A percentile compares a stretch with the other conserved stretches of the same genome.
phyloP scores from a whole-genome alignment of 2,888 invertebrate species.

The Rhodophaea formosa region DNA sequence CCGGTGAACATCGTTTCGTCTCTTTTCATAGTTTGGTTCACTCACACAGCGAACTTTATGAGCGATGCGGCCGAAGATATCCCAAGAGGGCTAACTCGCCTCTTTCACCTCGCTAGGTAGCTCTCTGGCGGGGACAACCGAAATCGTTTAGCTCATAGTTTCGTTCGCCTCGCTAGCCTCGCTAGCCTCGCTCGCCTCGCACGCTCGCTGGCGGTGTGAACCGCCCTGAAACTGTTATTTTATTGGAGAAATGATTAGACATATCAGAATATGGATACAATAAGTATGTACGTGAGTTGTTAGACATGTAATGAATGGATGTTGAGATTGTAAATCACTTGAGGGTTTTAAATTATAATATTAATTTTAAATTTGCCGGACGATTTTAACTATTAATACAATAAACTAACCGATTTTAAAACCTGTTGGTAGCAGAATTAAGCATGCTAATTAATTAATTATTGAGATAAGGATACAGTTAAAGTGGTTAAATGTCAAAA shows the following conservation, averaged over 20 bases:
- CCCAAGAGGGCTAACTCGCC: too few relatives aligned
- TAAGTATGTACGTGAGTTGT: constrained; percentile 10
- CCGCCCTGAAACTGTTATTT: constrained; percentile 17
- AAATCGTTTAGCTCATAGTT: too few relatives aligned
- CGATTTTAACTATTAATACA: background rate
- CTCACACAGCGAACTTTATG: too few relatives aligned
- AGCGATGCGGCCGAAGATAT: too few relatives aligned
- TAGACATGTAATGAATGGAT: background rate
- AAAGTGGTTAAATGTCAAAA: too few relatives aligned
- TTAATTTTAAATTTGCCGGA: background rate
- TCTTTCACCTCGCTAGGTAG: too few relatives aligned
- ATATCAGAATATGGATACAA: constrained; percentile 28
- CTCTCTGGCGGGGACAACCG: too few relatives aligned
- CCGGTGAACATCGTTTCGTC: too few relatives aligned
- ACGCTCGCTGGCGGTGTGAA: too few relatives aligned
- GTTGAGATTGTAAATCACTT: background rate
- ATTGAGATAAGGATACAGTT: background rate
- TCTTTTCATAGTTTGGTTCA: too few relatives aligned
- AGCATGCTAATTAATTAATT: background rate
- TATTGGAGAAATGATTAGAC: constrained; percentile 28
- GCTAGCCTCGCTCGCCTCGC: too few relatives aligned
- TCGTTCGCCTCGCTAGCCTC: too few relatives aligned
- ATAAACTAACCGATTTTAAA: background rate
- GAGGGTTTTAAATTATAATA: background rate
- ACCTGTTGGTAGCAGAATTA: background rate